Percentiles rank a stretch among this genome's conserved stretches.
Evolutionary conservation across 2,113 vertebrate genomes (phyloP).

Genomic region (Dryoscopus gambensis): DNA sequence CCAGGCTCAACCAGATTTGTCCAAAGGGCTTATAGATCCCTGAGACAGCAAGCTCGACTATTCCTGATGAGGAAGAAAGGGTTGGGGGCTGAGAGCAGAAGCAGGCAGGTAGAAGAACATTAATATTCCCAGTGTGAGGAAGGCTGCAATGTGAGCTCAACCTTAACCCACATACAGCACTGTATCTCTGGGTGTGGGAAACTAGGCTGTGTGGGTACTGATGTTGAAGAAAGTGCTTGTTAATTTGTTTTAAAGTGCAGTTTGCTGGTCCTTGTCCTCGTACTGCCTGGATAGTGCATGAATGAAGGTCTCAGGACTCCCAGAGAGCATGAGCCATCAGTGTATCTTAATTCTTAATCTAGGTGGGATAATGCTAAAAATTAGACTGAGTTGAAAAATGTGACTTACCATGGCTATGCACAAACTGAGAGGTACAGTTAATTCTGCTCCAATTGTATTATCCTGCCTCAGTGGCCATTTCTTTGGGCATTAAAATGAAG

Average conservation of each 20-base stretch:
- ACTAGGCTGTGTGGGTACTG: background rate
- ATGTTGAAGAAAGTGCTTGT: background rate
- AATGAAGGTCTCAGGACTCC: background rate
- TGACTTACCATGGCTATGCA: accelerated
- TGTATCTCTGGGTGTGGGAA: background rate
- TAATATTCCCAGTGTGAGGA: background rate
- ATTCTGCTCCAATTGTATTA: background rate
- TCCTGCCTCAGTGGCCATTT: background rate
- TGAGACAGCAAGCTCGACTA: background rate
- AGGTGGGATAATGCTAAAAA: background rate
- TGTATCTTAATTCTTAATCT: background rate
- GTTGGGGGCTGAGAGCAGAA: background rate
- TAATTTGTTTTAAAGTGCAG: background rate
- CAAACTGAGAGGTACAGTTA: background rate
- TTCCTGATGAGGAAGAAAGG: background rate
- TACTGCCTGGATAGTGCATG: background rate
- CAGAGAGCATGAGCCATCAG: accelerated
- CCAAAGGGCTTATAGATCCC: background rate
- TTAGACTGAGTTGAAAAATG: background rate
- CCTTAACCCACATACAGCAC: background rate
- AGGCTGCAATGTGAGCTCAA: background rate
- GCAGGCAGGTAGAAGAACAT: background rate
- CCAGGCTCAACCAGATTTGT: background rate
- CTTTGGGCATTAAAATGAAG: background rate
- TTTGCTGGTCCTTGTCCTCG: background rate